phyloP scores from a whole-genome alignment of 2,113 vertebrate species.

The Colistium nudipinnis region DNA sequence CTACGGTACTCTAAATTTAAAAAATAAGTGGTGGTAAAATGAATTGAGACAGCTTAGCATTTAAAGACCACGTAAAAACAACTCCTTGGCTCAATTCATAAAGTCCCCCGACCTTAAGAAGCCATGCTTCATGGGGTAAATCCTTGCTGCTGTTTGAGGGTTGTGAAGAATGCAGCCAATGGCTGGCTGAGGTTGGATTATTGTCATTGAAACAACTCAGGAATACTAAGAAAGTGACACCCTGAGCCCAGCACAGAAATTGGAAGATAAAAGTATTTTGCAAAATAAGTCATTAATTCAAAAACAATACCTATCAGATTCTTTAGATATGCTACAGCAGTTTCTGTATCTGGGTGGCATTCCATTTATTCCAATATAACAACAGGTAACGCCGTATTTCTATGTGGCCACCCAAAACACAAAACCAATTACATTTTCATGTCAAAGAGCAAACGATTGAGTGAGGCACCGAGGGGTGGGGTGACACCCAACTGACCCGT shows the following conservation, averaged over 20 bases:
- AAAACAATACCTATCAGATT: not conserved
- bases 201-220: not conserved
- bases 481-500: not conserved
- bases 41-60: not conserved
- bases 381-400: not conserved
- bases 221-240: slow-evolving; percentile 7
- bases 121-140: not conserved
- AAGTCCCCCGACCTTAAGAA: not conserved
- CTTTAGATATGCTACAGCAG: not conserved
- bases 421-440: slow-evolving; percentile 4
- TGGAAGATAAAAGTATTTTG: not conserved
- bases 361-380: not conserved
- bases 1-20: too few species aligned
- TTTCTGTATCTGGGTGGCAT: not conserved
- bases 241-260: too few species aligned
- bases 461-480: not conserved
- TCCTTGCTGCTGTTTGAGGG: not conserved
- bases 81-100: not conserved
- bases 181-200: not conserved
- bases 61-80: not conserved
- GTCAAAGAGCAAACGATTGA: not conserved
- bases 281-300: not conserved
- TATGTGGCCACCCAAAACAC: not conserved
- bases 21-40: too few species aligned
- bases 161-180: slow-evolving; percentile 3